These are phyloP conservation scores for Rhinolophus sinicus DNA, from an alignment of 2,113 vertebrate genomes.

Conservation along the genomic window DNA sequence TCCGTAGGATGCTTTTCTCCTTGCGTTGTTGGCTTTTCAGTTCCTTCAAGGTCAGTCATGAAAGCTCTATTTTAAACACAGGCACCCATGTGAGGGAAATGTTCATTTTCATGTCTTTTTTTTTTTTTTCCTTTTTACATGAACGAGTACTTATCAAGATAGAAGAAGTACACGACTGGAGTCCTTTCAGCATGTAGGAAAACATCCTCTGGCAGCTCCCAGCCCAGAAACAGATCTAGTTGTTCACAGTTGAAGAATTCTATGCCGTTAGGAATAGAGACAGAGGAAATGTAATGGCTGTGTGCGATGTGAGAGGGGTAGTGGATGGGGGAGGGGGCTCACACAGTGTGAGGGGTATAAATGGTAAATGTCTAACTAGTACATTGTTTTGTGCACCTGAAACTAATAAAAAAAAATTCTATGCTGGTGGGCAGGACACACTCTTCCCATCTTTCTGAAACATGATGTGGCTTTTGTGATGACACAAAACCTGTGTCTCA, in stretches of 20 bases:
- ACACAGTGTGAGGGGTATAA: too few species aligned
- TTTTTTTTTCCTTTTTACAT: conserved; percentile 25
- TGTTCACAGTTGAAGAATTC: background rate
- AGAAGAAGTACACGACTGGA: background rate
- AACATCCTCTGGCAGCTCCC: background rate
- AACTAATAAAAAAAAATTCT: background rate
- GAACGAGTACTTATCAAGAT: background rate
- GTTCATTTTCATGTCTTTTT: background rate
- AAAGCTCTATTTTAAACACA: conserved; percentile 17
- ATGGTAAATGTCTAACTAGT: too few species aligned
- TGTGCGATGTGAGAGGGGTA: too few species aligned
- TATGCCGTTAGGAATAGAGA: background rate
- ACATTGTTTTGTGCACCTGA: too few species aligned
- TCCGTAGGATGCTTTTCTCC: background rate
- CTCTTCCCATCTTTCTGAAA: background rate
- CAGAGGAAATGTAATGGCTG: too few species aligned
- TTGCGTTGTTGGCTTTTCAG: background rate
- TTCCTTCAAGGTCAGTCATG: background rate
- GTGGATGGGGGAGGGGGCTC: too few species aligned
- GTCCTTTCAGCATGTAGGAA: background rate
- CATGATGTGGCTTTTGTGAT: background rate
- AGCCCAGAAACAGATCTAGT: too few species aligned
- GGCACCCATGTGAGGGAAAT: background rate
- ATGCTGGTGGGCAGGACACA: background rate
- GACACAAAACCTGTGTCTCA: background rate